These are phyloP conservation scores for Panorpa germanica DNA, from an alignment of 2,888 invertebrate genomes.

Conservation along the genomic window DNA sequence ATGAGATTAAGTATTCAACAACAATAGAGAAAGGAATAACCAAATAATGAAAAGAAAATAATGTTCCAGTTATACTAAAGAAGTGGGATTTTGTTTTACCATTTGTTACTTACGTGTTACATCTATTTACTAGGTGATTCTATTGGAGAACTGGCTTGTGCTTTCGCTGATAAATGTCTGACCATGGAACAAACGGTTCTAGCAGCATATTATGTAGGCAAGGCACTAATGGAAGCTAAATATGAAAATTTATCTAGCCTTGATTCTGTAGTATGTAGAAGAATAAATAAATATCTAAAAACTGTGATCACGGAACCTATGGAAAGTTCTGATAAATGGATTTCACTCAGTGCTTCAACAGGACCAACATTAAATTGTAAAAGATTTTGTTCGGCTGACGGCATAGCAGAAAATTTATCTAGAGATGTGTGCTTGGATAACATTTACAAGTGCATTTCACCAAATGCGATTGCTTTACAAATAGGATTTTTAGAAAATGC, in stretches of 20 bases:
- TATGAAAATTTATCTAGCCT: too few species aligned
- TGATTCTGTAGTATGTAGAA: too few species aligned
- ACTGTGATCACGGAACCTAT: conserved; percentile 45
- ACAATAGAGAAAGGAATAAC: too few species aligned
- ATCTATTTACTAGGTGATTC: too few species aligned
- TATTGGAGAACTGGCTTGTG: conserved; percentile 78
- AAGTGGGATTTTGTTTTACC: too few species aligned
- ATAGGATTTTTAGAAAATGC: conserved; percentile 67
- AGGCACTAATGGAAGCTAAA: conserved; percentile 48
- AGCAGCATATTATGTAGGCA: conserved; percentile 60
- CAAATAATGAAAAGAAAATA: too few species aligned
- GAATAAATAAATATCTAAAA: too few species aligned
- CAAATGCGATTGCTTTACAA: conserved; percentile 43
- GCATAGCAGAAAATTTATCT: conserved; percentile 71
- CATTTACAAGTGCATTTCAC: conserved; percentile 36
- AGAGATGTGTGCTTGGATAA: conserved; percentile 38
- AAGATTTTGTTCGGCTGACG: conserved; percentile 74
- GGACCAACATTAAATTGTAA: too few species aligned
- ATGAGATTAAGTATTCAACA: too few species aligned
- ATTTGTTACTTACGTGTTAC: too few species aligned
- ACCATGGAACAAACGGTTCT: conserved; percentile 65
- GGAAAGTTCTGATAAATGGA: conserved; percentile 55
- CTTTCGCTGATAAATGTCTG: conserved; percentile 76
- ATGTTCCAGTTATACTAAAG: too few species aligned
- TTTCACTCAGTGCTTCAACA: conserved; percentile 74